Percentiles rank a stretch among this genome's conserved stretches.
Conservation (phyloP, 2,888 invertebrate genomes). For the Melinopterus prodromus region DNA sequence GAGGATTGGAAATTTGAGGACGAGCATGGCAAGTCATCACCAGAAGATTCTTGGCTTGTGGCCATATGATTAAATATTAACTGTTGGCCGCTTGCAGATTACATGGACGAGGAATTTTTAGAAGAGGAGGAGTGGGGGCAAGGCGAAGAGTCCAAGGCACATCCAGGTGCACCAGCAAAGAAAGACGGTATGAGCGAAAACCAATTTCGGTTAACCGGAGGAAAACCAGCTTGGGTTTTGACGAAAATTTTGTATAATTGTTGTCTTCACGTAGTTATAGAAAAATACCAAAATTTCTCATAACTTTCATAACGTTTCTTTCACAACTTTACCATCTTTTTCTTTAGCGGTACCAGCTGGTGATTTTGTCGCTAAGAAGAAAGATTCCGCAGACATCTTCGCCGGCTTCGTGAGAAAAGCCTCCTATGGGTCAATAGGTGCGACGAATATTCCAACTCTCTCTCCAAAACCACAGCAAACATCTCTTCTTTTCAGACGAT, state of each 20-base stretch:
- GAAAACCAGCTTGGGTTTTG: background rate
- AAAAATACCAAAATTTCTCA: no score
- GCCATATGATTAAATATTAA: background rate
- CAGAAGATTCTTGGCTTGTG: background rate
- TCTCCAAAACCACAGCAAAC: no score
- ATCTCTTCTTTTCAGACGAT: no score
- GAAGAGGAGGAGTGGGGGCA: background rate
- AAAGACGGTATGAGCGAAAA: background rate
- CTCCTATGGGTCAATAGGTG: background rate
- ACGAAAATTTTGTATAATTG: constrained; percentile 28
- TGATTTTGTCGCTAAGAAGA: background rate
- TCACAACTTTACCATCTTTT: background rate
- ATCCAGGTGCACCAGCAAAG: background rate
- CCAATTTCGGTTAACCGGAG: no score
- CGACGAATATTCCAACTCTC: background rate
- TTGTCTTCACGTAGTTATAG: no score
- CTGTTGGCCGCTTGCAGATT: background rate
- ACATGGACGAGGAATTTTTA: background rate
- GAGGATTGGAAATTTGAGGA: background rate
- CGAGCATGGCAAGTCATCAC: background rate
- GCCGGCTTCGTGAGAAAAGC: background rate
- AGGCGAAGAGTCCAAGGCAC: background rate
- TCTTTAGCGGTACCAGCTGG: background rate
- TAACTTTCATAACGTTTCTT: no score
- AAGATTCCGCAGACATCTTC: background rate